These are phyloP conservation scores for Lytechinus pictus DNA, from an alignment of 35 echinoderm and acorn worm species.

Conservation along the genomic window DNA sequence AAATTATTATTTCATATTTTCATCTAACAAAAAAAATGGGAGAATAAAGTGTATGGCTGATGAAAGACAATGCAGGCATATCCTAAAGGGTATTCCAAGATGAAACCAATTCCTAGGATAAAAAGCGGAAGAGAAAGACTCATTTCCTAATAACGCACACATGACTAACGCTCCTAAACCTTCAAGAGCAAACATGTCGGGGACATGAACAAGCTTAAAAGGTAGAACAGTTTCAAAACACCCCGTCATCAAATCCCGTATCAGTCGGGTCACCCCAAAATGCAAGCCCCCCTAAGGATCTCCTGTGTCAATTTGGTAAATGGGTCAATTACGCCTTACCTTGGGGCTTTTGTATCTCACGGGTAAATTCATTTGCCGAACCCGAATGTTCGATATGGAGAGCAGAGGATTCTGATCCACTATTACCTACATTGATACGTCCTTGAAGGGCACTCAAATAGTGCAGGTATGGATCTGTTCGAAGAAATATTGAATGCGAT, in stretches of 20 bases:
- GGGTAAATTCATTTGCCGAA: constrained; percentile 18
- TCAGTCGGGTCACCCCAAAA: not conserved
- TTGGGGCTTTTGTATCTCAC: not conserved
- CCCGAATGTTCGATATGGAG: not conserved
- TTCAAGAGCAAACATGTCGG: not conserved
- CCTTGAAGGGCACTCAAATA: not conserved
- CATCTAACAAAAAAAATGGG: no score
- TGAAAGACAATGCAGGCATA: no score
- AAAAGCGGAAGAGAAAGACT: not conserved
- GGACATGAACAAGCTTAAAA: not conserved
- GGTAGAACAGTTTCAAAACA: not conserved
- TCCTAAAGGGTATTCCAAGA: no score
- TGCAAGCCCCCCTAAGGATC: not conserved
- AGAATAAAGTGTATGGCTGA: no score
- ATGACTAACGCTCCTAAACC: not conserved
- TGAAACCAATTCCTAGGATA: no score
- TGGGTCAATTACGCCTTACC: not conserved
- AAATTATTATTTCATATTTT: no score
- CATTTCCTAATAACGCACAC: not conserved
- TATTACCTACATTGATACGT: not conserved
- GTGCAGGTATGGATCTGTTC: not conserved
- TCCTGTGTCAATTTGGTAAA: not conserved
- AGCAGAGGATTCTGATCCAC: not conserved
- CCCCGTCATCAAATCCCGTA: constrained; percentile 16
- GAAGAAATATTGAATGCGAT: constrained; percentile 5